A percentile compares a stretch with the other conserved stretches of the same genome.
These are phyloP conservation scores for Phocides pigmalion DNA, from an alignment of 1,140 invertebrate genomes.

Conservation along the genomic window DNA sequence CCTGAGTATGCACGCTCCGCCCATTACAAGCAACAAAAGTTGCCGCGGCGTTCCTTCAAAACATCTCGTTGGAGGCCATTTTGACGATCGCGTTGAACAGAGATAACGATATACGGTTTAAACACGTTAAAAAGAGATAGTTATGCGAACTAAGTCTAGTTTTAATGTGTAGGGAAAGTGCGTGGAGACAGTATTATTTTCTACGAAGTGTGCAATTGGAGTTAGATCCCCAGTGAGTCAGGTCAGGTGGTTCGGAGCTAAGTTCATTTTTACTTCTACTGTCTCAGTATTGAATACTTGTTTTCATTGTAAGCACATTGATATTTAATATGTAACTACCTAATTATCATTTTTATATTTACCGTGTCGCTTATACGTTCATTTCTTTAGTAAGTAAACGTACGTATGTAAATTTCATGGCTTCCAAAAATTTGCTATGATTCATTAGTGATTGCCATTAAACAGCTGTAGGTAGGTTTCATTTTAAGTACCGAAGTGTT, in stretches of 20 bases:
- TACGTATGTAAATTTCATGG: background rate
- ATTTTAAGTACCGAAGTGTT: too few species aligned
- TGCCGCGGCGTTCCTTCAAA: constrained; percentile 79
- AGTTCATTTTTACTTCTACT: constrained; percentile 6
- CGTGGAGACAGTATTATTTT: constrained; percentile 52
- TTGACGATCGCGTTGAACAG: constrained; percentile 74
- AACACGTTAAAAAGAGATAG: constrained; percentile 77
- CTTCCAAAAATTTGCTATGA: background rate
- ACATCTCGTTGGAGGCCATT: constrained; percentile 83
- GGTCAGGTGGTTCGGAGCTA: constrained; percentile 14
- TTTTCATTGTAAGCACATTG: background rate
- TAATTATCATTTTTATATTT: background rate
- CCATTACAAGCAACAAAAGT: constrained; percentile 82
- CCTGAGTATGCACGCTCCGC: constrained; percentile 75
- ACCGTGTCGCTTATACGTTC: background rate
- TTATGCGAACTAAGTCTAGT: constrained; percentile 80
- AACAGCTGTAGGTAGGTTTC: too few species aligned
- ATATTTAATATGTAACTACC: background rate
- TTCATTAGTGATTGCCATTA: background rate
- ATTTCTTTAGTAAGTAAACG: background rate
- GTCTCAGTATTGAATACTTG: background rate
- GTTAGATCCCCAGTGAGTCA: constrained; percentile 21
- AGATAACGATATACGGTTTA: constrained; percentile 57
- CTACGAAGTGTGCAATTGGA: constrained; percentile 21
- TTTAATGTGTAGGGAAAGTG: constrained; percentile 69